Evolutionary conservation across 1,140 invertebrate genomes (phyloP), one percentile per base, ranked within the genome.

Genomic region (Drosophila paulistorum): DNA sequence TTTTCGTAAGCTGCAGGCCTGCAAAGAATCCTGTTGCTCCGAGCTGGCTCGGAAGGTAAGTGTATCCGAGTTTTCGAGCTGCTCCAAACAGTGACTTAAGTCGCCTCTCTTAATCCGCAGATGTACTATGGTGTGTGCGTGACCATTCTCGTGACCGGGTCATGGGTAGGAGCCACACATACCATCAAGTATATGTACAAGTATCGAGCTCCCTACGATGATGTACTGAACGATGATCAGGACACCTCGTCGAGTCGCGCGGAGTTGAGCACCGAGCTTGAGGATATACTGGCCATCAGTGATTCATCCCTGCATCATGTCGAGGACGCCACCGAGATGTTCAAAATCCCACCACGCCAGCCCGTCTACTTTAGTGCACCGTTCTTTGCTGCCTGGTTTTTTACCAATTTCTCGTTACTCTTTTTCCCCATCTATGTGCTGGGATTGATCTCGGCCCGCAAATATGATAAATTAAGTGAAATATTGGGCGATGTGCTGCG

Each of bases 321-420:
- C 70, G 90, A 92, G 68, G 89, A 92, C 75, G 91, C 84, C 66
- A 92, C 86, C 71, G 90, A 91, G 75, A 90, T 90, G 76, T 91
- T 91, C 77, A 91, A 90, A 55, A 75, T 91, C 81, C 86, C 87
- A 90, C 77, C 77, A 67, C 83, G 80, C 45, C 83, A 86, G 69
- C 75, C 87, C 39, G 75, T 82, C 62, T 83, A 89, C 68, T 92
- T 92, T 93, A 96, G 97, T 92, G 97, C 97, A 30, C 97, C 97
- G 59, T 98, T 98, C 92, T 97, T 98, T 92, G 97, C 97, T 10
- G 97, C 97, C 13, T 99, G 97, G 97, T 98, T 98, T 91, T 97
- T 96, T 91, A 98, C 97, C n/a, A 96, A 97, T 87, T 98, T 96
- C 95, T 96, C 97, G 9, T 94, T 97, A 72, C 93, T 98, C 7